phyloP scores from a whole-genome alignment of 2,113 vertebrate genomes.

The western clawed frog (Xenopus tropicalis) region UCB_Xtro_10.0 CM004448.2:58199501-58200000 shows the following conservation, averaged over 20 bases:
- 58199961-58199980: not conserved
- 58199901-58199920: constrained; percentile 33
- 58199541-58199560: constrained; percentile 41
- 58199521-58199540: constrained; percentile 37
- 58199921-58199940: constrained; percentile 30
- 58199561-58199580: constrained; percentile 35
- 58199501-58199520: constrained; percentile 23
- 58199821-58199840: constrained; percentile 45
- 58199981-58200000: constrained; percentile 8
- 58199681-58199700: constrained; percentile 45
- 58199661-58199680: constrained; percentile 42
- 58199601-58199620: constrained; percentile 41
- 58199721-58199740: constrained; percentile 46
- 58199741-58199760: constrained; percentile 43
- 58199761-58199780: constrained; percentile 45
- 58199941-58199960: not conserved
- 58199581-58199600: constrained; percentile 40
- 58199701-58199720: constrained; percentile 46
- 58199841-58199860: constrained; percentile 45
- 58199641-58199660: constrained; percentile 36
- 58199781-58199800: constrained; percentile 38
- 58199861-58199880: constrained; percentile 44
- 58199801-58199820: constrained; percentile 46
- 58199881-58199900: constrained; percentile 40
- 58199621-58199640: constrained; percentile 35